Base-by-base conservation (phyloP, 2,888 invertebrate species). In the Vandiemenella viatica region DNA sequence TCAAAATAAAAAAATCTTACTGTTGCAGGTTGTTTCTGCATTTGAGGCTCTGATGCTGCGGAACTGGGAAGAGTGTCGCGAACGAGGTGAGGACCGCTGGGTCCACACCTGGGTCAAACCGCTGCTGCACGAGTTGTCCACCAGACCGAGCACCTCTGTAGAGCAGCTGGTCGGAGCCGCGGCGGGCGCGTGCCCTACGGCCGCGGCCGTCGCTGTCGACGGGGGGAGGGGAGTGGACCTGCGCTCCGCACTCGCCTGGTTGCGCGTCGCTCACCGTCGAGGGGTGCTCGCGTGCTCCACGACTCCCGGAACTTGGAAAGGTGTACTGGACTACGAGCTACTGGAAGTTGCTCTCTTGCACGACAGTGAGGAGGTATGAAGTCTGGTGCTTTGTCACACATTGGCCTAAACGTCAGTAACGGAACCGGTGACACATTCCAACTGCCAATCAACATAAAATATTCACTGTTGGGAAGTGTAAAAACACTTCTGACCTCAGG, bases 291-390 rank as follows among this genome's bases (percentile, higher is more conserved):
- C 48, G 3, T 53, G 58, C 17, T 54, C 58, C 1, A 49, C 49
- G 44, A 60, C 55, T 49, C 44, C 49, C 13, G 51, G 56, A 46
- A 58, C 64, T 51, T 79, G 78, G 80, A 68, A 73, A 59, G 74
- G 71, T 37, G 63, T 72, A 41, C 68, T 77, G 2, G 63, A 70
- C 18, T 72, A 74, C 49, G 61, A 68, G 4, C 62, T 70, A 19
- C 62, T 85, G 43, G 63, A 71, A 51, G 57, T 62, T 45, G 78
- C 78, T 4, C 71, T 82, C 21, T 67, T 74, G 1, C 72, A 77
- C 59, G 66, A 69, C 4, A 69, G 69, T 43, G 76, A 79, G 48
- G 75, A 80, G 69, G 81, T 81, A 59, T 58, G 58, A n/a, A n/a
- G n/a, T n/a, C n/a, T n/a, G n/a, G n/a, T n/a, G n/a, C n/a, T n/a